Evolutionary conservation across 2,888 invertebrate species (phyloP).

Genomic region (Caenorhabditis sp.): DNA sequence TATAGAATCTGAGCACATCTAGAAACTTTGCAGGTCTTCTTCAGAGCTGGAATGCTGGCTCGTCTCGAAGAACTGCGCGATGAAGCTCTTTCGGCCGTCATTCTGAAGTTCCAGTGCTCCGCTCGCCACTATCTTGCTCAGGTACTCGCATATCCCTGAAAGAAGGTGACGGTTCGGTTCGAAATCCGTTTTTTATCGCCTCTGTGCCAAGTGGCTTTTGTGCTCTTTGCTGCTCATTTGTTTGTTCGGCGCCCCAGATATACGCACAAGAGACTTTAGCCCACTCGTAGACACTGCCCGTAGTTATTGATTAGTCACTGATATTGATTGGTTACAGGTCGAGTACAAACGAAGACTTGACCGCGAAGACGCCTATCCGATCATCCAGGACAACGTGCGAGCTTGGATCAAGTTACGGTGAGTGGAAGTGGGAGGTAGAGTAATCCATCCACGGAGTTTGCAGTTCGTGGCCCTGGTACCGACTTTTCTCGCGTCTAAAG

Average conservation of each 20-base stretch:
- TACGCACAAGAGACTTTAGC: background rate
- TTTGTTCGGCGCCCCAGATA: slow-evolving; percentile 16
- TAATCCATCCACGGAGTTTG: background rate
- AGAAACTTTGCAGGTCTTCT: slow-evolving; percentile 89
- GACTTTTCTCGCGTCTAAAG: slow-evolving; percentile 87
- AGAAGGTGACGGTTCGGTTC: background rate
- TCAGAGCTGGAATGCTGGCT: slow-evolving; percentile 99
- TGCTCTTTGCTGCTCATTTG: slow-evolving; percentile 17
- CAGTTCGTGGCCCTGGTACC: slow-evolving; percentile 95
- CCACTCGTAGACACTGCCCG: background rate
- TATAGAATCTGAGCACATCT: background rate
- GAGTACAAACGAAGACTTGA: slow-evolving; percentile 64
- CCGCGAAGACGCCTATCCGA: slow-evolving; percentile 63
- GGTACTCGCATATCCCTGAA: slow-evolving; percentile 59
- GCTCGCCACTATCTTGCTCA: slow-evolving; percentile 66
- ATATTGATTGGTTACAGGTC: slow-evolving; percentile 41
- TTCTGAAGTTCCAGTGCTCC: slow-evolving; percentile 86
- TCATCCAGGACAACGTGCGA: slow-evolving; percentile 96
- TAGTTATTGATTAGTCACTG: slow-evolving; percentile 8
- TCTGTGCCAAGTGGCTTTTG: slow-evolving; percentile 41
- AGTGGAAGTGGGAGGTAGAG: no score
- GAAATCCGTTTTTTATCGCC: slow-evolving; percentile 34
- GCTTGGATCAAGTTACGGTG: slow-evolving; percentile 93
- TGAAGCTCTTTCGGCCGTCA: slow-evolving; percentile 92
- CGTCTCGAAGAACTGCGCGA: slow-evolving; percentile 99